Percentiles rank a stretch among this genome's conserved stretches.
Evolutionary conservation across 1,140 invertebrate genomes (phyloP).

Genomic region (Drosophila kikkawai): DNA sequence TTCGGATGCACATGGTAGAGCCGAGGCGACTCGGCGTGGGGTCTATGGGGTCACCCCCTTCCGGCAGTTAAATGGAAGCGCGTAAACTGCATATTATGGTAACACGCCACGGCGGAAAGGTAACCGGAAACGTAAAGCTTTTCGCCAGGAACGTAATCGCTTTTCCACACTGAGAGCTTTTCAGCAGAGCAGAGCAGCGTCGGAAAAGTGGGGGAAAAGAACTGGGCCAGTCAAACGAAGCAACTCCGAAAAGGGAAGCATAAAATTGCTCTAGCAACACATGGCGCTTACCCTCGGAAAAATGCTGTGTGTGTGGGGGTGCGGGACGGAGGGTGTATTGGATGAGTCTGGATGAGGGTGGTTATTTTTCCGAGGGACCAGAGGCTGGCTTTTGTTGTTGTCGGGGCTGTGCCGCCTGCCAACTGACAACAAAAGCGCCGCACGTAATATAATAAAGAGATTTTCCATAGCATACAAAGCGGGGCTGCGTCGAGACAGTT

Average conservation of each 20-base stretch:
- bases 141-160: constrained; percentile 69
- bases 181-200: constrained; percentile 21
- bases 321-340: neutral
- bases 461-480: constrained; percentile 79
- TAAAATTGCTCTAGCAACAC: constrained; percentile 78
- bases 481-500: constrained; percentile 47
- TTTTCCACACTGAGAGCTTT: constrained; percentile 72
- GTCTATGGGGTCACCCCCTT: neutral
- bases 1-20: neutral
- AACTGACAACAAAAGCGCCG: constrained; percentile 72
- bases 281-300: constrained; percentile 46
- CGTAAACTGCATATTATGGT: constrained; percentile 64
- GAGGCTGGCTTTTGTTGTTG: constrained; percentile 35
- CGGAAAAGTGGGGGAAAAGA: constrained; percentile 46
- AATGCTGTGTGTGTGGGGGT: neutral
- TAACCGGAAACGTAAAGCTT: constrained; percentile 76
- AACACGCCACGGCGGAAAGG: constrained; percentile 67
- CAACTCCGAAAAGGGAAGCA: constrained; percentile 68
- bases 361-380: constrained; percentile 26
- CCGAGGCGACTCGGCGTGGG: neutral
- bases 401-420: constrained; percentile 46
- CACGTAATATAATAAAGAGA: constrained; percentile 83
- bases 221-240: constrained; percentile 64
- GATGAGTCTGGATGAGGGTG: constrained; percentile 6
- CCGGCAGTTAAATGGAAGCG: constrained; percentile 58